Evolutionary conservation across 1,140 invertebrate species (phyloP).

Genomic region (Meloidogyne hapla): DNA sequence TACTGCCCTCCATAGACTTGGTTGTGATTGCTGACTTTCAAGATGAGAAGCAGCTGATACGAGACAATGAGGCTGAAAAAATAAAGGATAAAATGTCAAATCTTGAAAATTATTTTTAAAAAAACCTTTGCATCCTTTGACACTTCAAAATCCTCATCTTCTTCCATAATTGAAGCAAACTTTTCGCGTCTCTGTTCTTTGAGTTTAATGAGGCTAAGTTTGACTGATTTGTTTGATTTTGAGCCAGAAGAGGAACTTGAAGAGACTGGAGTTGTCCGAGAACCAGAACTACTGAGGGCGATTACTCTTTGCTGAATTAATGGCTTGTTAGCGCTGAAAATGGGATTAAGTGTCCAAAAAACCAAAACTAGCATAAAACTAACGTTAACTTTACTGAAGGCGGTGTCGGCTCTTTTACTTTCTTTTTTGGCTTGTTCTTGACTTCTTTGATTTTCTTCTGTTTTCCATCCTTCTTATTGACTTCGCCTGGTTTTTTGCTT

Average conservation of each 20-base stretch:
- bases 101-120: neutral
- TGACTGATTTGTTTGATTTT: neutral
- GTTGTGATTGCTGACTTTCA: neutral
- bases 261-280: neutral
- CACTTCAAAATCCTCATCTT: neutral
- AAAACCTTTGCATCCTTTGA: neutral
- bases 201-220: neutral
- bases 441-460: too few species aligned
- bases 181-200: neutral
- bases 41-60: neutral
- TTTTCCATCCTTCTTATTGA: too few species aligned
- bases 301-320: neutral
- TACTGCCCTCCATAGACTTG: neutral
- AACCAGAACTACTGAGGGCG: neutral
- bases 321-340: neutral
- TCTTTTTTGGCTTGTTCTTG: too few species aligned
- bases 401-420: neutral
- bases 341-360: too few species aligned
- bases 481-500: too few species aligned
- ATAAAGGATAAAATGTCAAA: neutral
- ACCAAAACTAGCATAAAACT: neutral
- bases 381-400: neutral
- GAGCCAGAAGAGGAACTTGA: neutral
- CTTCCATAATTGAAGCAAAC: conserved; percentile 1
- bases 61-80: conserved; percentile 4